Evolutionary conservation across 2,797 vertebrate species (phyloP).

Genomic region (Artibeus jamaicensis): DNA sequence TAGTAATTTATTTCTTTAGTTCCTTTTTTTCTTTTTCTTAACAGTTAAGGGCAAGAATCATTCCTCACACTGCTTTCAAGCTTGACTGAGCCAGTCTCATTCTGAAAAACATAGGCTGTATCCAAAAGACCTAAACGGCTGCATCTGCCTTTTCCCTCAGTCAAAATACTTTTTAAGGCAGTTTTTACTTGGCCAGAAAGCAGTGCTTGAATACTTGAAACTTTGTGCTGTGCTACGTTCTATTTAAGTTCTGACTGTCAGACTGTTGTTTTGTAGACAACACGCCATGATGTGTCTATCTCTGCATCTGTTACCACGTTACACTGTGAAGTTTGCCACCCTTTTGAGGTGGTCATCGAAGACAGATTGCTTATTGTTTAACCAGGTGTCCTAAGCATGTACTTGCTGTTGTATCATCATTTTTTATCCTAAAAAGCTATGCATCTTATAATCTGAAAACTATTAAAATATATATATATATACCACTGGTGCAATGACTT

Average conservation of each 20-base stretch:
- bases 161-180: slow-evolving; percentile 26
- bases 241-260: slow-evolving; percentile 31
- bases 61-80: slow-evolving; percentile 57
- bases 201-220: slow-evolving; percentile 78
- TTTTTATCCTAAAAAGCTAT: slow-evolving; percentile 81
- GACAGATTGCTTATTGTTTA: slow-evolving; percentile 64
- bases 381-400: slow-evolving; percentile 72
- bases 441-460: slow-evolving; percentile 80
- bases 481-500: slow-evolving; percentile 67
- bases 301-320: slow-evolving; percentile 30
- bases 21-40: neutral
- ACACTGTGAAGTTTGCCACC: slow-evolving; percentile 83
- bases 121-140: slow-evolving; percentile 45
- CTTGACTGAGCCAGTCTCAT: slow-evolving; percentile 50
- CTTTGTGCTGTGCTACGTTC: slow-evolving; percentile 52
- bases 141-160: neutral
- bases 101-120: slow-evolving; percentile 50
- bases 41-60: slow-evolving; percentile 40
- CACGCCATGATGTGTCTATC: neutral
- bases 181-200: slow-evolving; percentile 74
- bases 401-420: slow-evolving; percentile 45
- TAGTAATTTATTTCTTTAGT: slow-evolving; percentile 75
- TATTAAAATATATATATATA: slow-evolving; percentile 79
- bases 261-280: slow-evolving; percentile 52
- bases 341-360: slow-evolving; percentile 68